Evolutionary conservation across 1,140 invertebrate species (phyloP), one percentile per base, ranked within the genome.

Genomic region (Euura saliciscinereae): DNA sequence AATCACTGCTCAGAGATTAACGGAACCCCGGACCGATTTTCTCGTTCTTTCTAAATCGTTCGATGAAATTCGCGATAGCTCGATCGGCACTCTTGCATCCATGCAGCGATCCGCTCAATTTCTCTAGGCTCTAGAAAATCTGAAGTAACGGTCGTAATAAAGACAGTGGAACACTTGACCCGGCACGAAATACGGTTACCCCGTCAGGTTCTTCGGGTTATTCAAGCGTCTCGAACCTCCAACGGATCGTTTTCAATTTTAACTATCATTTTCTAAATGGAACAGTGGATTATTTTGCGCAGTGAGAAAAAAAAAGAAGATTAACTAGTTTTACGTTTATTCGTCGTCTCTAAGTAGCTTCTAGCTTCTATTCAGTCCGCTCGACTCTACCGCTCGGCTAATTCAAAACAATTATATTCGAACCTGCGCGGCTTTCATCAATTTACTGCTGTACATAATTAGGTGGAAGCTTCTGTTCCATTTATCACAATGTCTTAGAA

Each of bases 101-200:
- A 59, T 59, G 51, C 51, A 59, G 51, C 2, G 8, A n/a, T n/a
- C 13, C 51, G 51, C 28, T 28, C 51, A 59, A 59, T 59, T 59
- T 59, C 51, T 59, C 51, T 59, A 59, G 51, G 51, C 51, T 59
- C 6, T 59, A 59, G 51, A 59, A 59, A 59, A 59, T 59, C 51
- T 59, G 13, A 59, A 59, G 51, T 59, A 59, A 59, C 51, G 51
- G 51, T 59, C 51, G 51, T 59, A 4, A 59, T 59, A 59, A 59
- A 59, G 51, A 59, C 51, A 59, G 51, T 6, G 51, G 51, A 59
- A 59, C 51, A n/a, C 13, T 59, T 59, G 51, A 59, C 51, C 51
- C 51, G 51, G 51, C 51, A 59, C 51, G 51, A 59, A 59, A 59
- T 59, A 59, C 51, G 51, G 51, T 59, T 59, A 59, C 51, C 51